Conservation (phyloP, 1,140 invertebrate species). For the Dreissena polymorpha region DNA sequence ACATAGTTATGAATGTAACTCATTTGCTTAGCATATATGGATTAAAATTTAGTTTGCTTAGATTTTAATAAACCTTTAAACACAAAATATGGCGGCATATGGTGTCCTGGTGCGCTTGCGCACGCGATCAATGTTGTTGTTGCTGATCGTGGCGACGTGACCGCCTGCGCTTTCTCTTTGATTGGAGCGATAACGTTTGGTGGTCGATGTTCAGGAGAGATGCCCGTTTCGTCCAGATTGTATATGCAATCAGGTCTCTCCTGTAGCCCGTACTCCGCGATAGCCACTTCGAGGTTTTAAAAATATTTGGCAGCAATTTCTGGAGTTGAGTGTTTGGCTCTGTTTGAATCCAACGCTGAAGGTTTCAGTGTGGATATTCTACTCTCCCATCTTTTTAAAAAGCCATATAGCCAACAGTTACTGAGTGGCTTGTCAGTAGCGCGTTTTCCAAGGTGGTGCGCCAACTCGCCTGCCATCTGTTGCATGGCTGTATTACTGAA, state of each 20-base stretch:
- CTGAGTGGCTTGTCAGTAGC: conserved; percentile 13
- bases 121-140: conserved; percentile 35
- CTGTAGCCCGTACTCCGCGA: conserved; percentile 1
- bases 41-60: no score
- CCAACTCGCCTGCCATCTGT: background rate
- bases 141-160: conserved; percentile 15
- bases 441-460: conserved; percentile 6
- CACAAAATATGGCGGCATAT: background rate
- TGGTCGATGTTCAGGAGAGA: conserved; percentile 10
- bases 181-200: background rate
- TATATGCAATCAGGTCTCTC: conserved; percentile 6
- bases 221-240: conserved; percentile 14
- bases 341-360: background rate
- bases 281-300: background rate
- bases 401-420: conserved; percentile 30
- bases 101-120: background rate
- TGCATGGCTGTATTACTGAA: background rate
- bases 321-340: conserved; percentile 10
- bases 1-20: no score
- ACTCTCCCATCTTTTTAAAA: background rate
- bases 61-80: background rate
- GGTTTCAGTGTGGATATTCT: conserved; percentile 7
- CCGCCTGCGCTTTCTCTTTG: conserved; percentile 1
- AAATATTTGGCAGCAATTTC: conserved; percentile 16
- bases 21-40: no score